Conservation (phyloP, 2,888 invertebrate genomes). For the Elysia crispata region DNA sequence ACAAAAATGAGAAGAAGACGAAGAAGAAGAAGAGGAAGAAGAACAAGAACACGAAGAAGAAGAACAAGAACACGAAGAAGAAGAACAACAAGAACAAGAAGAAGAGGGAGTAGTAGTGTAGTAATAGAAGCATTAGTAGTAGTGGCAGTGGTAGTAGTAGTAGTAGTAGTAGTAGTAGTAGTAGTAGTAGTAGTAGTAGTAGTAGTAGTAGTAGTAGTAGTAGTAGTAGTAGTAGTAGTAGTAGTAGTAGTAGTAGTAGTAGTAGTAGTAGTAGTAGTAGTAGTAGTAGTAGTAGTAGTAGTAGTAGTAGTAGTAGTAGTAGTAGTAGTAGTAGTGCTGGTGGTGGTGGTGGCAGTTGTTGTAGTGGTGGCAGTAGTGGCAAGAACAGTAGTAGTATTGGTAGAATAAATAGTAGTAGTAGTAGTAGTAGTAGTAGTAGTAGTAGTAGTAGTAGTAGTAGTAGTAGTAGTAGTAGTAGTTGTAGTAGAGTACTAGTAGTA, state of each 20-base stretch:
- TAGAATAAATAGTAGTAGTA: not conserved
- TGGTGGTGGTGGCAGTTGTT: not conserved
- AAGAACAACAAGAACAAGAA: too few relatives aligned
- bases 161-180: too few relatives aligned
- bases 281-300: conserved; percentile 9
- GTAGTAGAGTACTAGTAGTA: too few relatives aligned
- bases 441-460: conserved; percentile 1
- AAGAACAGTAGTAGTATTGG: too few relatives aligned
- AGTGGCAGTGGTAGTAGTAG: too few relatives aligned
- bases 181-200: not conserved
- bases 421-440: conserved; percentile 9
- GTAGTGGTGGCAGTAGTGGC: not conserved
- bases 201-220: conserved; percentile 1
- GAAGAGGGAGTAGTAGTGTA: too few relatives aligned
- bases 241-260: conserved; percentile 9
- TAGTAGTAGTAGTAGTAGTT: not conserved
- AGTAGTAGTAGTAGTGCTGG: conserved; percentile 3
- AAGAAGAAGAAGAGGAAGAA: too few relatives aligned
- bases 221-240: conserved; percentile 4
- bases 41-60: too few relatives aligned
- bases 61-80: too few relatives aligned
- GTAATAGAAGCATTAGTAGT: too few relatives aligned
- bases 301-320: conserved; percentile 4
- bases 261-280: conserved; percentile 9
- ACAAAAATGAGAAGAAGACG: too few relatives aligned